Conservation (phyloP, 2,113 vertebrate species). For the Strix uralensis region DNA sequence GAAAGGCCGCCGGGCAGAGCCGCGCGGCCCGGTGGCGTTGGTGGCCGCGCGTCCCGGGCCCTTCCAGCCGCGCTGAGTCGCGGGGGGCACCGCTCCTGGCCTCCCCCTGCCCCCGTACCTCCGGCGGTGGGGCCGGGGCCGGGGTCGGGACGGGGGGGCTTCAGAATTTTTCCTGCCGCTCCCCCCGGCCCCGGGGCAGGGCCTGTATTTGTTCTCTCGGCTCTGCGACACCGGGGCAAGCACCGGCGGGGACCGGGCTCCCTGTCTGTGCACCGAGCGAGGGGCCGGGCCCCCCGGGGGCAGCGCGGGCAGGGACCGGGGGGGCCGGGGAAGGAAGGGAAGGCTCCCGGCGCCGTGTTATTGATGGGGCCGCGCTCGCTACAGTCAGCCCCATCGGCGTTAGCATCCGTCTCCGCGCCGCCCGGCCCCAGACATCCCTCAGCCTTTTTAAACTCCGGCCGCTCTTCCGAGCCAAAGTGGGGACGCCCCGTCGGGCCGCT, state of each 20-base stretch:
- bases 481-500: not conserved
- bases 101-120: no score
- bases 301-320: not conserved
- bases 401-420: not conserved
- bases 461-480: not conserved
- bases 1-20: not conserved
- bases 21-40: no score
- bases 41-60: not conserved
- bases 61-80: not conserved
- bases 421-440: not conserved
- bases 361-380: not conserved
- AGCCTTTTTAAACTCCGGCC: not conserved
- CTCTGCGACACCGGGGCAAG: not conserved
- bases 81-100: not conserved
- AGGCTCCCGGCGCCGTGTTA: not conserved
- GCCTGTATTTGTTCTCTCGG: not conserved
- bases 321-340: not conserved
- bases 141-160: not conserved
- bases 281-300: no score
- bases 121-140: not conserved
- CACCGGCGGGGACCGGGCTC: not conserved
- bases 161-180: not conserved
- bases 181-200: not conserved
- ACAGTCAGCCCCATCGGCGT: not conserved
- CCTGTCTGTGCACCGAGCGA: fast-evolving